Conservation (phyloP, 1,140 invertebrate genomes). For the Globodera rostochiensis region DNA sequence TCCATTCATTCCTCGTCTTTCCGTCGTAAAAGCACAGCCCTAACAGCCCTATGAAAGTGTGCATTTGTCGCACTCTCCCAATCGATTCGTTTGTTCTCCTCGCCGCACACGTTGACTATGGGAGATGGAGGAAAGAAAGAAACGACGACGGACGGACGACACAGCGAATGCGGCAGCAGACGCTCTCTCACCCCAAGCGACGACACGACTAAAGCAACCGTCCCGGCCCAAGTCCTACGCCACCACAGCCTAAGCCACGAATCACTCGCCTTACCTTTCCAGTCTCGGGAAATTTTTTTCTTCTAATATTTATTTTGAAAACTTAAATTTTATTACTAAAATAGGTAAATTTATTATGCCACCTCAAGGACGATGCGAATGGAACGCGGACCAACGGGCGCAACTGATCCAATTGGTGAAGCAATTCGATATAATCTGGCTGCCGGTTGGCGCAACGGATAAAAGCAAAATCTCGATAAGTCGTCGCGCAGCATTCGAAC, state of each 20-base stretch:
- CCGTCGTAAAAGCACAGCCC: too few relatives aligned
- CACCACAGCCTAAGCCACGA: neutral
- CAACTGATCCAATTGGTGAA: slow-evolving; percentile 14
- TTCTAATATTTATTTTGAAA: neutral
- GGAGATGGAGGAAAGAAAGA: neutral
- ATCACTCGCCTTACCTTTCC: neutral
- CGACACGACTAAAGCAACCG: neutral
- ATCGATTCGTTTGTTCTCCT: neutral
- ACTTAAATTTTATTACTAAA: neutral
- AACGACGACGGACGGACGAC: neutral
- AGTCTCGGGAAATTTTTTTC: neutral
- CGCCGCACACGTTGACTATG: neutral
- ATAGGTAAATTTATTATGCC: neutral
- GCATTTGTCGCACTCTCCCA: neutral
- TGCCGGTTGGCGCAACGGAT: neutral
- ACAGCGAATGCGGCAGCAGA: neutral
- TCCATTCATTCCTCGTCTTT: neutral
- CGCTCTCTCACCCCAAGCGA: neutral
- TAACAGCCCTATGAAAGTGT: neutral
- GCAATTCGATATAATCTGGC: slow-evolving; percentile 7
- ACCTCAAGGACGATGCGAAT: neutral
- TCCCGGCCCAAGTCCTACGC: too few relatives aligned
- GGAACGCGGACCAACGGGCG: slow-evolving; percentile 11
- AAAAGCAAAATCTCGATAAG: neutral
- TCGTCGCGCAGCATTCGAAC: slow-evolving; percentile 5